phyloP scores from a whole-genome alignment of 2,888 invertebrate genomes.

The Rotaria magnacalcarata region DNA sequence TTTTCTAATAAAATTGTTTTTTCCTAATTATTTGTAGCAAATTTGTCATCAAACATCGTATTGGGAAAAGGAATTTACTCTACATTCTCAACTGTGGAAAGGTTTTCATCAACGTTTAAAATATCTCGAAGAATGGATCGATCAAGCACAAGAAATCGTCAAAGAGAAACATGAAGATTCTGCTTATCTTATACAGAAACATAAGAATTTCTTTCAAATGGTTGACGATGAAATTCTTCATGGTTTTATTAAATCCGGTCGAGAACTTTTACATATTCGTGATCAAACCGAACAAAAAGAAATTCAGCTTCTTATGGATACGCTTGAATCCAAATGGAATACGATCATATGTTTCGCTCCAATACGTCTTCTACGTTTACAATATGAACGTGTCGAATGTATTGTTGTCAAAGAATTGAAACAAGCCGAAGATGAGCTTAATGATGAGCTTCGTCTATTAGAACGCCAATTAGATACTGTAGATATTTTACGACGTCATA shows the following conservation, averaged over 20 bases:
- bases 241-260: conserved; percentile 39
- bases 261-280: conserved; percentile 39
- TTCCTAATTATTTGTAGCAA: neutral
- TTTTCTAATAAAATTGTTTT: neutral
- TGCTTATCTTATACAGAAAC: conserved; percentile 40
- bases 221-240: conserved; percentile 38
- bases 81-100: conserved; percentile 40
- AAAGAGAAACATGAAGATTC: conserved; percentile 43
- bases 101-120: conserved; percentile 41
- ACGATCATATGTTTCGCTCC: conserved; percentile 42
- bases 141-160: conserved; percentile 39
- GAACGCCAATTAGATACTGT: conserved; percentile 16
- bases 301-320: conserved; percentile 44
- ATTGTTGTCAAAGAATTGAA: conserved; percentile 39
- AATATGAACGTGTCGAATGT: conserved; percentile 39
- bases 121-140: conserved; percentile 41
- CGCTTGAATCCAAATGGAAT: conserved; percentile 44
- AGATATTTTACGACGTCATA: conserved; percentile 16
- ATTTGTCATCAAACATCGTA: conserved; percentile 12
- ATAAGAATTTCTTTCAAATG: conserved; percentile 44
- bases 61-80: conserved; percentile 42
- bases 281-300: conserved; percentile 39
- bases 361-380: conserved; percentile 40
- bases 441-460: conserved; percentile 23
- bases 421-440: conserved; percentile 38